phyloP scores from a whole-genome alignment of 2,113 vertebrate species.

The Corythornis cristatus region DNA sequence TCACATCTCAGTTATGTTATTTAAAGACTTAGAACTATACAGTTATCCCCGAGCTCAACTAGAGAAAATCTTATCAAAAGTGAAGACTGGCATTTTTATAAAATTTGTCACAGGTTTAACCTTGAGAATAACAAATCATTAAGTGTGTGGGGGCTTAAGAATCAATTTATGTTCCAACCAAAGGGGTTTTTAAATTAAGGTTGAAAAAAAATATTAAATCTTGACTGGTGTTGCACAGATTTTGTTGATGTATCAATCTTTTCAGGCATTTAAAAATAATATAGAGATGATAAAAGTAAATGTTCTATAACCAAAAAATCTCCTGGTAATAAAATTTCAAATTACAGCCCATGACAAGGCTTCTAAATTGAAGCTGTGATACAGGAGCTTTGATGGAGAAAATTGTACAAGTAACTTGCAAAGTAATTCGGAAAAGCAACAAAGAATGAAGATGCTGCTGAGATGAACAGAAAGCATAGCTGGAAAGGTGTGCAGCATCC shows the following conservation, averaged over 20 bases:
- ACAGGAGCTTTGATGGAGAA: conserved; percentile 68
- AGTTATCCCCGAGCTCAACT: conserved; percentile 13
- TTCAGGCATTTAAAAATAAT: conserved; percentile 73
- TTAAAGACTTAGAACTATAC: conserved; percentile 37
- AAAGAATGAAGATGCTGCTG: conserved; percentile 60
- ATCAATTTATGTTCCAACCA: conserved; percentile 54
- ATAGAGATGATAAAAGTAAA: conserved; percentile 71
- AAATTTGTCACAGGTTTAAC: conserved; percentile 61
- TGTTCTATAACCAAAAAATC: conserved; percentile 72
- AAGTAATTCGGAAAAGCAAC: conserved; percentile 61
- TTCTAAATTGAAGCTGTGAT: conserved; percentile 68
- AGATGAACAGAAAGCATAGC: conserved; percentile 53
- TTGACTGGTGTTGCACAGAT: neutral
- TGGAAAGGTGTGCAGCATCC: conserved; percentile 43
- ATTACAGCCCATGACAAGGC: conserved; percentile 68
- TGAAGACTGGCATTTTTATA: conserved; percentile 25
- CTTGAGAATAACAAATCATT: conserved; percentile 66
- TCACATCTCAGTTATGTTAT: neutral
- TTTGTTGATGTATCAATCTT: conserved; percentile 67
- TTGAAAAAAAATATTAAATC: neutral
- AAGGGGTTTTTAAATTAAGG: conserved; percentile 51
- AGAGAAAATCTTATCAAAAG: conserved; percentile 42
- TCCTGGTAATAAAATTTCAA: conserved; percentile 71
- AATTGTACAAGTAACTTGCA: conserved; percentile 61
- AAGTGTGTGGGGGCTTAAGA: conserved; percentile 4